These are phyloP conservation scores for Battus philenor DNA, from an alignment of 1,140 invertebrate genomes.

Conservation along the genomic window DNA sequence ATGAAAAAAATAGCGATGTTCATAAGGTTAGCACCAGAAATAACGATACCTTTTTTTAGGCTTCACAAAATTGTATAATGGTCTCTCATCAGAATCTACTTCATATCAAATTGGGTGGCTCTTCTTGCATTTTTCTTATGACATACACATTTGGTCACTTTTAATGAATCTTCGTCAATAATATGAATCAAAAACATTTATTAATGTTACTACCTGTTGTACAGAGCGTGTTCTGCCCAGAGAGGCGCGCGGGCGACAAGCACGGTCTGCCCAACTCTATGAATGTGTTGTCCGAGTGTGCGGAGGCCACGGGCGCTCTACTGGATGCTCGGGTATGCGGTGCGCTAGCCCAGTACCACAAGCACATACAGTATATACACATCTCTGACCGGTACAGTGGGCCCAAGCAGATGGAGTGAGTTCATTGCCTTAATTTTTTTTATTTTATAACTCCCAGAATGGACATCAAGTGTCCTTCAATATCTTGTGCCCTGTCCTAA, in stretches of 20 bases:
- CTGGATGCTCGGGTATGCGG: conserved; percentile 88
- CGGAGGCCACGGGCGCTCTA: conserved; percentile 88
- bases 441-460: no score
- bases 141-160: no score
- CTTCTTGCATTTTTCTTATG: neutral
- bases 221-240: conserved; percentile 93
- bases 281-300: conserved; percentile 92
- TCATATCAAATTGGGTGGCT: neutral
- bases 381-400: conserved; percentile 97
- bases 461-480: no score
- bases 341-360: conserved; percentile 90
- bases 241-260: conserved; percentile 92
- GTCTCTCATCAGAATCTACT: no score
- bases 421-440: no score
- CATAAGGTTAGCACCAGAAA: no score
- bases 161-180: no score
- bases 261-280: conserved; percentile 89
- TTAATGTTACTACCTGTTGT: conserved; percentile 7
- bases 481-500: no score
- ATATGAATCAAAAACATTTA: no score
- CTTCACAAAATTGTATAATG: no score
- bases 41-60: neutral
- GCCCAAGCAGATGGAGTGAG: conserved; percentile 91
- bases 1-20: no score
- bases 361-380: conserved; percentile 96